Evolutionary conservation across 1,140 invertebrate genomes (phyloP).

Genomic region (Procambarus virginalis): DNA sequence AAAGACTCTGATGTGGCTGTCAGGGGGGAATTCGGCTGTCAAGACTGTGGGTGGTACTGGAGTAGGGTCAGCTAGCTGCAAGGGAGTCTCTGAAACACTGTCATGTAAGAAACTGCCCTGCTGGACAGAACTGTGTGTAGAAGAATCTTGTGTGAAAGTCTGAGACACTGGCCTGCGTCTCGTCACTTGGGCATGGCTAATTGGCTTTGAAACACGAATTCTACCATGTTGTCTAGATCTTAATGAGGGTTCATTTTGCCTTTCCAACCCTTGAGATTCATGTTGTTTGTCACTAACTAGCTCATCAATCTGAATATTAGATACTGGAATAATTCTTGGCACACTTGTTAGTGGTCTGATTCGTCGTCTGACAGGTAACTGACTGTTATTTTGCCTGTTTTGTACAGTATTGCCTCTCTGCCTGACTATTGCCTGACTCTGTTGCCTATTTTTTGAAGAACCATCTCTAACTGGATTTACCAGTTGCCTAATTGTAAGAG

Average conservation of each 20-base stretch:
- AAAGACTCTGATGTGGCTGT: conserved; percentile 57
- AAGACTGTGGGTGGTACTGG: conserved; percentile 41
- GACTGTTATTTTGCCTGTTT: background rate
- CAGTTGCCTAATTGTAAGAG: background rate
- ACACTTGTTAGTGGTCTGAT: background rate
- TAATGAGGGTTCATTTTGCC: background rate
- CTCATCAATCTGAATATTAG: background rate
- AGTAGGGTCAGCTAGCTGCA: conserved; percentile 22
- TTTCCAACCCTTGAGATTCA: background rate
- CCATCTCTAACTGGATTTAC: background rate
- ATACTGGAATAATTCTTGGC: background rate
- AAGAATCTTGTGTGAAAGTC: background rate
- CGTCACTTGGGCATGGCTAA: background rate
- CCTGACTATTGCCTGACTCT: background rate
- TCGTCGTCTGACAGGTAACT: background rate
- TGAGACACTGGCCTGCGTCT: background rate
- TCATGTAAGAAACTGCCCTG: background rate
- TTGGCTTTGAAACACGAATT: conserved; percentile 1
- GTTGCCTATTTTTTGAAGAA: background rate
- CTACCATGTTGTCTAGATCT: background rate
- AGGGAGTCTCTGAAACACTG: conserved; percentile 11
- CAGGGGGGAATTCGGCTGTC: conserved; percentile 59
- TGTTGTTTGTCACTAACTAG: background rate
- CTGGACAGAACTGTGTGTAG: background rate
- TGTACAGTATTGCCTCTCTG: background rate